A percentile compares a stretch with the other conserved stretches of the same genome.
Conservation (phyloP, 1,140 invertebrate genomes). For the Temnothorax nylanderi region DNA sequence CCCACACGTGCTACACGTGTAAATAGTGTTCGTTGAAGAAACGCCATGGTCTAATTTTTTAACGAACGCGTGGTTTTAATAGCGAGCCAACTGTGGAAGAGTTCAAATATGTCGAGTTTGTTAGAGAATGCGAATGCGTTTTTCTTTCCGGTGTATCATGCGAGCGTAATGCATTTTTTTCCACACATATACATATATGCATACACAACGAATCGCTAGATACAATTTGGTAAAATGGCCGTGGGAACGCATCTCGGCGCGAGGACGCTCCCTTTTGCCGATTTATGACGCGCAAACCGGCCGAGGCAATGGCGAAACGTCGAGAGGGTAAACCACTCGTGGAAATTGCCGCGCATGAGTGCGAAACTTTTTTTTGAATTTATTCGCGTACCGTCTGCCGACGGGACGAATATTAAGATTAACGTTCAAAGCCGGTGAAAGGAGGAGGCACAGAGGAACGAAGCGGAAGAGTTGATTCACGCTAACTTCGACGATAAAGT, state of each 20-base stretch:
- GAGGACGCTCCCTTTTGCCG: slow-evolving; percentile 25
- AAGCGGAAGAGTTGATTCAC: slow-evolving; percentile 13
- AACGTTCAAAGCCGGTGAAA: slow-evolving; percentile 45
- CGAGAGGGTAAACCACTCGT: slow-evolving; percentile 59
- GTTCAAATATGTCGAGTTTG: background rate
- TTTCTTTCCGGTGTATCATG: background rate
- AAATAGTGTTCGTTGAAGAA: slow-evolving; percentile 11
- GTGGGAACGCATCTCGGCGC: slow-evolving; percentile 11
- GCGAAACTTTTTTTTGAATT: slow-evolving; percentile 63
- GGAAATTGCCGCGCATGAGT: slow-evolving; percentile 49
- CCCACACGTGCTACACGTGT: background rate
- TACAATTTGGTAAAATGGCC: slow-evolving; percentile 67
- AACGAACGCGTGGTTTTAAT: background rate
- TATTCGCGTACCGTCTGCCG: slow-evolving; percentile 17
- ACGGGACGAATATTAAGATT: slow-evolving; percentile 60
- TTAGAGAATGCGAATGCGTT: background rate
- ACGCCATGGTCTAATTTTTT: background rate
- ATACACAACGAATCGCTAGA: background rate
- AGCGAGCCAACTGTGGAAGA: background rate
- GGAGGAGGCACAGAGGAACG: background rate
- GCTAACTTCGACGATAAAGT: slow-evolving; percentile 40
- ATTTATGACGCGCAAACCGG: slow-evolving; percentile 45
- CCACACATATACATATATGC: background rate
- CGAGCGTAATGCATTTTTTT: slow-evolving; percentile 23
- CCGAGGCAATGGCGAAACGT: slow-evolving; percentile 18